Percentiles rank a stretch among this genome's conserved stretches.
phyloP scores from a whole-genome alignment of 1,140 invertebrate genomes.

The Drosophila kanapiae region DNA sequence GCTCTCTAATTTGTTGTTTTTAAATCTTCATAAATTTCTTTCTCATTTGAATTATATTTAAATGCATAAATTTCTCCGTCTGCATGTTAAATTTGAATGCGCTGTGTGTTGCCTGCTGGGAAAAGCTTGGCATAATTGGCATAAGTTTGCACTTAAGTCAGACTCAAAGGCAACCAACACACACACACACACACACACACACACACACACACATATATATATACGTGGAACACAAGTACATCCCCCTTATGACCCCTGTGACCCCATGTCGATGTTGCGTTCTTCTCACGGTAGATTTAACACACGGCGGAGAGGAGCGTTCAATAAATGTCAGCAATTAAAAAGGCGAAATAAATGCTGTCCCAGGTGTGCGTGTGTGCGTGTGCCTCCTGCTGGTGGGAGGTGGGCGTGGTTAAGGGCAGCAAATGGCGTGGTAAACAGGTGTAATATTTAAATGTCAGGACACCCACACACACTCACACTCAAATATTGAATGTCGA shows the following conservation, averaged over 20 bases:
- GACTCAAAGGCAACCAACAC: conserved; percentile 46
- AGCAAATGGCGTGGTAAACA: conserved; percentile 37
- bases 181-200: background rate
- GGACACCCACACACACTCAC: too few species aligned
- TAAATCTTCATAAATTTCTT: too few species aligned
- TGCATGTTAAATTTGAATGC: conserved; percentile 39
- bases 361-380: conserved; percentile 20
- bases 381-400: background rate
- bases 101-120: conserved; percentile 14
- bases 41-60: background rate
- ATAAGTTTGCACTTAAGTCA: conserved; percentile 83
- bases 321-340: conserved; percentile 83
- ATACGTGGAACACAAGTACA: too few species aligned
- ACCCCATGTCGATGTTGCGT: conserved; percentile 17
- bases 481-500: conserved; percentile 21
- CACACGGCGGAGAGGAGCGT: conserved; percentile 49
- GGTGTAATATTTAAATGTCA: conserved; percentile 52
- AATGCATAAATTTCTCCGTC: background rate
- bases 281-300: conserved; percentile 74
- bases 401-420: conserved; percentile 45
- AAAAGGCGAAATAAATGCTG: conserved; percentile 75
- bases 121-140: conserved; percentile 77
- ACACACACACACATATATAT: background rate
- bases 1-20: too few species aligned
- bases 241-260: background rate